These are phyloP conservation scores for Biston stratarius DNA, from an alignment of 2,888 invertebrate species.

Conservation along the genomic window DNA sequence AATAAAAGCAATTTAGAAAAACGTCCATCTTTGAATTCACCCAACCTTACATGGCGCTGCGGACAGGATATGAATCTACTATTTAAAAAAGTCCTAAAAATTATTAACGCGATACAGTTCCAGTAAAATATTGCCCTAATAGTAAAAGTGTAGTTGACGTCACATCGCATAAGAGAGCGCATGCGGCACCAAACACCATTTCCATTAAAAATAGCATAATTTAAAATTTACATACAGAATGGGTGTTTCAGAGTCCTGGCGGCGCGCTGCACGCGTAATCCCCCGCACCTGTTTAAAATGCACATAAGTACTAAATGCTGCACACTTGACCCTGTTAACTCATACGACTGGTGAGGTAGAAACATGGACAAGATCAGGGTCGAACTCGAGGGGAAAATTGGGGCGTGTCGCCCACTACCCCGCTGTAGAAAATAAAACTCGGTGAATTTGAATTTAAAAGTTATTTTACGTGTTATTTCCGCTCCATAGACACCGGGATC, in stretches of 20 bases:
- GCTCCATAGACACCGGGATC: no score
- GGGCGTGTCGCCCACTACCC: background rate
- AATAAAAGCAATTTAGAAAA: no score
- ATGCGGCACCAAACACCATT: background rate
- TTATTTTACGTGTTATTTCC: no score
- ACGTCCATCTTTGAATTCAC: no score
- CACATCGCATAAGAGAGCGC: background rate
- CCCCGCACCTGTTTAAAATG: constrained; percentile 24
- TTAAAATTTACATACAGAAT: constrained; percentile 14
- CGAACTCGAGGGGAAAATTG: background rate
- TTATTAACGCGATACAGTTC: no score
- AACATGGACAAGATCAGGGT: background rate
- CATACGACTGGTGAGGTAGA: constrained; percentile 16
- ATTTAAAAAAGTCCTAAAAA: no score
- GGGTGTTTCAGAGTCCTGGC: constrained; percentile 7
- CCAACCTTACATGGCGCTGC: no score
- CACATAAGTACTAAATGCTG: constrained; percentile 15
- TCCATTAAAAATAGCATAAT: constrained; percentile 6
- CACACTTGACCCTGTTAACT: constrained; percentile 19
- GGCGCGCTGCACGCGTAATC: constrained; percentile 8
- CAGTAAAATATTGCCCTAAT: background rate
- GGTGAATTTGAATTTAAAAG: background rate
- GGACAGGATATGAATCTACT: no score
- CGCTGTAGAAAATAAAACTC: background rate
- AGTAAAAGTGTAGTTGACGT: background rate